Base-by-base conservation (phyloP, 1,140 invertebrate genomes). In the Homalodisca vitripennis region DNA sequence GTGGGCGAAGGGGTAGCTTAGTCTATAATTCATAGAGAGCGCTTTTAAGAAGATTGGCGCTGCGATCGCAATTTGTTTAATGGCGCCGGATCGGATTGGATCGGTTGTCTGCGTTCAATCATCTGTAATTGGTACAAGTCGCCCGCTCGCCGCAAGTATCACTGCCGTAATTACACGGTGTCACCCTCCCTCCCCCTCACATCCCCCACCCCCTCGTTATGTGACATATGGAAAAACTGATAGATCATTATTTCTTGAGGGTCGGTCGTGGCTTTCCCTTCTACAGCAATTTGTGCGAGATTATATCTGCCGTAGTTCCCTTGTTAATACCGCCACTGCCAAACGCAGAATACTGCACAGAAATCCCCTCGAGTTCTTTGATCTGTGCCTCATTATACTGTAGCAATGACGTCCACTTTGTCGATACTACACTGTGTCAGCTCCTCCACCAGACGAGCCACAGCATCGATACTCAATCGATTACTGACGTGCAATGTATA, bases 91-190 rank as follows among this genome's bases (percentile, higher is more conserved):
- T 26, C 3, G 24, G 55, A 60, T 60, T 60, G 55, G 55, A 27
- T 51, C 55, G 55, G 34, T 41, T 30, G 55, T 30, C 55, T 26
- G 55, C 3, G 13, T 53, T 22, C 3, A 14, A 13, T 60, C 22
- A 60, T 60, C 55, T 22, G 55, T 60, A 60, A 60, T 60, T 60
- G 55, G 55, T 26, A 60, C 55, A 60, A 60, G 55, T 60, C 29
- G 27, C 26, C 14, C 14, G 6, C 3, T 1, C 3, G n/a, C 26
- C 24, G 24, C 26, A 60, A 27, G 10, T 10, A 60, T 17, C 6
- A 41, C 34, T 10, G 34, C 6, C 6, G 34, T 41, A 41, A 41
- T 41, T 17, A 41, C 34, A 10, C n/a, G n/a, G n/a, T 10, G 17
- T 41, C 34, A 41, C 34, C 6, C 34, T 17, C 34, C 34, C 34